These are phyloP conservation scores for Hypsibius dujardini DNA, from an alignment of 1,140 invertebrate genomes.

Conservation along the genomic window DNA sequence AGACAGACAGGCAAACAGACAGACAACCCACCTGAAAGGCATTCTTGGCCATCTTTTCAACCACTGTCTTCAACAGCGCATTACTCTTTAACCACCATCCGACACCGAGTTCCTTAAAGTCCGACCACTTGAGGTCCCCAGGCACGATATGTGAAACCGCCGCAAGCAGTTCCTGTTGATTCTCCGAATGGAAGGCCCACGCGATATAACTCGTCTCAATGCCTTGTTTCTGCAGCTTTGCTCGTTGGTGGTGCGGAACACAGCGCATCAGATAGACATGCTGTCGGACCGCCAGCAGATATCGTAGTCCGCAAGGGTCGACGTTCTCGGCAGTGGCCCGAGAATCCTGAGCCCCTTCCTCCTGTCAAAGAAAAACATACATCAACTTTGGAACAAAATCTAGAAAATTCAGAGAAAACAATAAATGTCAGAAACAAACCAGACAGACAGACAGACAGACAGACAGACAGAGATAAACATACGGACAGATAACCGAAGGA, in stretches of 20 bases:
- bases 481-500: too few species aligned
- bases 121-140: slow-evolving; percentile 59
- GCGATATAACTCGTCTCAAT: slow-evolving; percentile 80
- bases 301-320: slow-evolving; percentile 90
- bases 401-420: too few species aligned
- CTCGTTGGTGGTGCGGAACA: slow-evolving; percentile 66
- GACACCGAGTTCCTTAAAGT: slow-evolving; percentile 71
- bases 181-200: slow-evolving; percentile 98
- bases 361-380: slow-evolving; percentile 25
- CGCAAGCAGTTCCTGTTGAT: slow-evolving; percentile 78
- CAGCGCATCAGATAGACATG: slow-evolving; percentile 84
- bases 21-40: slow-evolving; percentile 55
- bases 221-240: slow-evolving; percentile 66
- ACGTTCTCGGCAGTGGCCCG: slow-evolving; percentile 32
- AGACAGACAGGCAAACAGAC: slow-evolving; percentile 19
- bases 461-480: too few species aligned
- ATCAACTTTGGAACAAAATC: too few species aligned
- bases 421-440: too few species aligned
- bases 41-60: slow-evolving; percentile 82
- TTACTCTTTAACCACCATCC: slow-evolving; percentile 92
- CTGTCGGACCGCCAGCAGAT: slow-evolving; percentile 89
- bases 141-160: slow-evolving; percentile 57
- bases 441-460: too few species aligned
- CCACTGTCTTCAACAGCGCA: slow-evolving; percentile 55
- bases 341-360: slow-evolving; percentile 29